Percentiles rank a stretch among this genome's conserved stretches.
Evolutionary conservation across 2,113 vertebrate species (phyloP).

Genomic region (Leucopternis melanops): DNA sequence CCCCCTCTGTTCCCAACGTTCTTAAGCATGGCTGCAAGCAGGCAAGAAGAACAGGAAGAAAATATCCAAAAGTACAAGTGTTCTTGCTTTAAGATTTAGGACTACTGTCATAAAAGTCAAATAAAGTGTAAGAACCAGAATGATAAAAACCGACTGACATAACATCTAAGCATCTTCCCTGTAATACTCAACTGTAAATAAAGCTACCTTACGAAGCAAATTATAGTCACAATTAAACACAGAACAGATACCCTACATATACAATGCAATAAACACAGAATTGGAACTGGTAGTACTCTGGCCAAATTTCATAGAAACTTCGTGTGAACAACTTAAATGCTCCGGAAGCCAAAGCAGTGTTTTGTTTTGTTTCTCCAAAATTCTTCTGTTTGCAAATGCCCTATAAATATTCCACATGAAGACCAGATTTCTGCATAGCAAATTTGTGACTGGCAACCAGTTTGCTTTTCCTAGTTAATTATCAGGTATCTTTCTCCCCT

Average conservation of each 20-base stretch:
- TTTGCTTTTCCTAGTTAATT: neutral
- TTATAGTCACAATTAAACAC: neutral
- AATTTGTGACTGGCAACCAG: neutral
- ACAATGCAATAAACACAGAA: neutral
- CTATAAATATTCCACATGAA: neutral
- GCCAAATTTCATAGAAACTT: neutral
- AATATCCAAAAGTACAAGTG: neutral
- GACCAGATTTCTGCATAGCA: neutral
- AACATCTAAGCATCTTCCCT: neutral
- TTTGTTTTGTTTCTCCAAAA: neutral
- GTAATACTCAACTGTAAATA: neutral
- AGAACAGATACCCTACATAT: neutral
- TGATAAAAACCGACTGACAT: accelerated
- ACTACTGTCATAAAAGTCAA: neutral
- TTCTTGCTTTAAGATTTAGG: neutral
- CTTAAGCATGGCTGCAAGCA: neutral
- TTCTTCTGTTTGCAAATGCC: neutral
- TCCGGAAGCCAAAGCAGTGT: neutral
- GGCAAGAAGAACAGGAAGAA: neutral
- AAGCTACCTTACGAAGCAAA: neutral
- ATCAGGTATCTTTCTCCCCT: neutral
- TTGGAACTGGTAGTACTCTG: neutral
- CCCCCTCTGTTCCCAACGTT: accelerated
- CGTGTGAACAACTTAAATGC: neutral
- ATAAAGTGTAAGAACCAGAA: neutral